phyloP scores from a whole-genome alignment of 1,140 invertebrate species.

The Drosophila yakuba region DNA sequence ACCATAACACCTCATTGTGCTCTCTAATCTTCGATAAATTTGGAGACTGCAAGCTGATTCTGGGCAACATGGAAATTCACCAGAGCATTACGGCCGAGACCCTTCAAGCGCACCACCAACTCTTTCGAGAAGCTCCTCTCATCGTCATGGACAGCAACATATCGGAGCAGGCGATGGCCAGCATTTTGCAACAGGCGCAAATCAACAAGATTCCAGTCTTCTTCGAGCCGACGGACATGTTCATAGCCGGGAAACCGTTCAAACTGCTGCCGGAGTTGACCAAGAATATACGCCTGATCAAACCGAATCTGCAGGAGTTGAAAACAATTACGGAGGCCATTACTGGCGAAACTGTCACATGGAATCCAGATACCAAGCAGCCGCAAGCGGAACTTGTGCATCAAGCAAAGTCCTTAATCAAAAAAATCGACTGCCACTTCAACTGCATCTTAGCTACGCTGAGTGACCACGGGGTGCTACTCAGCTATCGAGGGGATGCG shows the following conservation, averaged over 20 bases:
- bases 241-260: conserved; percentile 87
- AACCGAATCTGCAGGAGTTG: conserved; percentile 91
- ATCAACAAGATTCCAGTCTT: conserved; percentile 88
- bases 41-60: conserved; percentile 91
- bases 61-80: conserved; percentile 94
- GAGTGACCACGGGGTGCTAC: conserved; percentile 86
- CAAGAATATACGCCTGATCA: conserved; percentile 87
- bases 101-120: conserved; percentile 85
- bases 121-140: conserved; percentile 88
- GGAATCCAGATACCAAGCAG: conserved; percentile 19
- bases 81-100: conserved; percentile 88
- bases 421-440: conserved; percentile 75
- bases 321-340: conserved; percentile 85
- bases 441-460: conserved; percentile 87
- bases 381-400: conserved; percentile 31
- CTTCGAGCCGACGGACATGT: conserved; percentile 89
- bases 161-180: conserved; percentile 88
- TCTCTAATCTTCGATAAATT: conserved; percentile 89
- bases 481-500: conserved; percentile 73
- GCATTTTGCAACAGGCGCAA: conserved; percentile 87
- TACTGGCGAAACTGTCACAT: conserved; percentile 28
- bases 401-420: conserved; percentile 48
- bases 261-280: conserved; percentile 51
- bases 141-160: conserved; percentile 94
- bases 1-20: conserved; percentile 89